Conservation (phyloP, 2,797 vertebrate genomes). For the Manis javanica region DNA sequence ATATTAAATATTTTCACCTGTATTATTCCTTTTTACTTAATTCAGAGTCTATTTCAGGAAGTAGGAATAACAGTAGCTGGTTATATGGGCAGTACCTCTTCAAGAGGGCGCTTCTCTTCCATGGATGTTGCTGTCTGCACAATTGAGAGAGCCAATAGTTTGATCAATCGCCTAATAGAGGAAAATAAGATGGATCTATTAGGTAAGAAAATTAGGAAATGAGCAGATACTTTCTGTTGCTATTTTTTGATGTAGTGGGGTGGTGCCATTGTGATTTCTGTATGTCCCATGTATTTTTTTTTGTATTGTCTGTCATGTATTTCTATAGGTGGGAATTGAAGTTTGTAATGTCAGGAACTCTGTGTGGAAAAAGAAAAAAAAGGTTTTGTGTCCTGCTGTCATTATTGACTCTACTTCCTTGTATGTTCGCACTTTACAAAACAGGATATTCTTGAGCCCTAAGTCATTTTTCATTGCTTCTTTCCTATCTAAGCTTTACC, state of each 20-base stretch:
- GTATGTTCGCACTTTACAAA: slow-evolving; percentile 19
- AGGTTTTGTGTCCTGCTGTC: slow-evolving; percentile 26
- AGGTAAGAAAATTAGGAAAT: slow-evolving; percentile 87
- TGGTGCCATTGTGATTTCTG: slow-evolving; percentile 18
- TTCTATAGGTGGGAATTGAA: slow-evolving; percentile 6
- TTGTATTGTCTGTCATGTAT: background rate
- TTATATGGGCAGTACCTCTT: slow-evolving; percentile 95
- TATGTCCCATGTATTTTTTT: background rate
- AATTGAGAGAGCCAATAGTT: slow-evolving; percentile 97
- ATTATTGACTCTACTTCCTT: background rate
- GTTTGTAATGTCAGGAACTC: background rate
- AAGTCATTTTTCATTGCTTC: slow-evolving; percentile 7
- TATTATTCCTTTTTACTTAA: slow-evolving; percentile 56
- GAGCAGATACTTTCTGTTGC: background rate
- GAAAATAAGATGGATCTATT: slow-evolving; percentile 92
- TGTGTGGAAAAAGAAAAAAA: background rate
- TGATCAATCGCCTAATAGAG: slow-evolving; percentile 96
- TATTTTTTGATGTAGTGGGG: background rate
- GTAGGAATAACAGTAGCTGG: slow-evolving; percentile 94
- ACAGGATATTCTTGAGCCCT: background rate
- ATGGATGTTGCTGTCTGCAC: slow-evolving; percentile 97
- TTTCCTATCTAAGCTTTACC: slow-evolving; percentile 36
- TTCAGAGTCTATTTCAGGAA: slow-evolving; percentile 95
- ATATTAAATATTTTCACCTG: slow-evolving; percentile 43
- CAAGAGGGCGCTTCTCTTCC: slow-evolving; percentile 90